Base-by-base conservation (phyloP, 1,140 invertebrate species). In the Pteromalus puparum region DNA sequence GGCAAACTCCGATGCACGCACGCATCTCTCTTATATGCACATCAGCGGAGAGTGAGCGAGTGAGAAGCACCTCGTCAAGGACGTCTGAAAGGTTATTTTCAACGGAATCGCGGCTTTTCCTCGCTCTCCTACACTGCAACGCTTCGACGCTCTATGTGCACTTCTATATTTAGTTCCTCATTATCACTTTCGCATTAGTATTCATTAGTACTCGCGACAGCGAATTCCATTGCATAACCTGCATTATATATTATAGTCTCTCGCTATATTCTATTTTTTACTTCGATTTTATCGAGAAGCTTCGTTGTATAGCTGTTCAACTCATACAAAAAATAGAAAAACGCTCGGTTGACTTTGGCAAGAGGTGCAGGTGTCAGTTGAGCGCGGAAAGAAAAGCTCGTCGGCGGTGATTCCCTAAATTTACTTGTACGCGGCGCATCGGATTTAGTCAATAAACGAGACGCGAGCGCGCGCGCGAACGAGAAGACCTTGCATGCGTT, bases 1-100 rank as follows among this genome's bases (percentile, higher is more conserved):
- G 86, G 87, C 87, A 86, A 88, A 89, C 87, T 89, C 87, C n/a
- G n/a, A n/a, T 61, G 53, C 89, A 87, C 87, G 88, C 89, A 89
- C 87, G 72, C 30, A 34, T 30, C 72, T 38, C 67, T 68, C 67
- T 68, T 18, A 68, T 68, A 5, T n/a, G 24, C 24, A 13, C 12
- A 30, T n/a, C 68, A 9, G 3, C 15, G 53, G 30, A 34, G 3
- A 61, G 38, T 9, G 6, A 70, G 26, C 7, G 10, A 70, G 24
- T 6, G 68, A 70, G 82, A 88, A 61, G 6, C 53, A 88, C 79
- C 85, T 89, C 86, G 88, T 90, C 90, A 91, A 90, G 90, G 90
- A 89, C 90, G 85, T 86, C 88, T 84, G 87, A 87, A 83, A 87
- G 87, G 86, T 91, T 91, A 90, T 91, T 90, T 90, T 88, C 88